Evolutionary conservation across 2,797 vertebrate genomes (phyloP).

Genomic region (Mastacembelus armatus): DNA sequence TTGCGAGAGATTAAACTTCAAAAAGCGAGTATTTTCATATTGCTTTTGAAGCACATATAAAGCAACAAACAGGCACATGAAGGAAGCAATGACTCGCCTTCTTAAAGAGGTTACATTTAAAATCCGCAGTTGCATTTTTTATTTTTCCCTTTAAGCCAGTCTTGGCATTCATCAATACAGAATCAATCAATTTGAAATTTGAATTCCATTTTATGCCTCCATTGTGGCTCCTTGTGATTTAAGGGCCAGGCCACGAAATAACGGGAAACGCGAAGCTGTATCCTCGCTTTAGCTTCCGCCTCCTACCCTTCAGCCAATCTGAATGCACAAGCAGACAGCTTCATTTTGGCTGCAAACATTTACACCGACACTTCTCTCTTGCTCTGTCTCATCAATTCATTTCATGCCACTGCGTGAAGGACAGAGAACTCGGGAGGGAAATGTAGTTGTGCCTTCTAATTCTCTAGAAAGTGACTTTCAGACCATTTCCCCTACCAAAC

Average conservation of each 20-base stretch:
- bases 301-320: slow-evolving; percentile 63
- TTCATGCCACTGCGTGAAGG: slow-evolving; percentile 75
- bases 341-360: slow-evolving; percentile 77
- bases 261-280: slow-evolving; percentile 35
- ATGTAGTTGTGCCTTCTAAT: slow-evolving; percentile 75
- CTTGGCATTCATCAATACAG: slow-evolving; percentile 72
- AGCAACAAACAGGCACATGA: slow-evolving; percentile 52
- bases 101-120: slow-evolving; percentile 52
- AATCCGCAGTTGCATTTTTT: slow-evolving; percentile 29
- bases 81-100: slow-evolving; percentile 31
- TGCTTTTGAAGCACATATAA: slow-evolving; percentile 61
- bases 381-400: slow-evolving; percentile 75
- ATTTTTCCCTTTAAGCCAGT: slow-evolving; percentile 25
- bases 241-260: slow-evolving; percentile 75
- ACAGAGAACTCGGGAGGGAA: slow-evolving; percentile 69
- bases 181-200: slow-evolving; percentile 77
- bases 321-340: slow-evolving; percentile 69
- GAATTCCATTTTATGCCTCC: slow-evolving; percentile 71
- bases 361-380: slow-evolving; percentile 66
- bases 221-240: slow-evolving; percentile 71
- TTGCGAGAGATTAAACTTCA: slow-evolving; percentile 68
- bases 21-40: slow-evolving; percentile 60
- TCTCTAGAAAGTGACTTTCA: slow-evolving; percentile 76
- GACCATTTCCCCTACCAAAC: slow-evolving; percentile 56
- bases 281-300: slow-evolving; percentile 58